Percentiles rank a stretch among this genome's conserved stretches.
phyloP scores from a whole-genome alignment of 2,888 invertebrate species.

The Aleiodes alternator region DNA sequence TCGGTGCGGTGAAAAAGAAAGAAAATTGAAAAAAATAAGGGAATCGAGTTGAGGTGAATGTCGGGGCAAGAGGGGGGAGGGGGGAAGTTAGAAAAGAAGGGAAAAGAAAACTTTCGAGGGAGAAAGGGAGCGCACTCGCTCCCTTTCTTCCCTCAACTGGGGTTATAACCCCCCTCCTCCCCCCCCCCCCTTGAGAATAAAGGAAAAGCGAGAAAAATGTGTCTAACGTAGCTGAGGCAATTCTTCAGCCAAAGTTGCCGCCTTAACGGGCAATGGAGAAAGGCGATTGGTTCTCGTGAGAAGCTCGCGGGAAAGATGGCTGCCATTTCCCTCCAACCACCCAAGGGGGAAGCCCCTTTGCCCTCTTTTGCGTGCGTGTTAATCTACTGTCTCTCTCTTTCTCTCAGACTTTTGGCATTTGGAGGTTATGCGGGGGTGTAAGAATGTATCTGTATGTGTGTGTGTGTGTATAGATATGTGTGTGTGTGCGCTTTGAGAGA shows the following conservation, averaged over 20 bases:
- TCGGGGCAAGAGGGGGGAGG: slow-evolving; percentile 2
- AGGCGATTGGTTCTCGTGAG: slow-evolving; percentile 75
- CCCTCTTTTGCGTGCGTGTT: slow-evolving; percentile 60
- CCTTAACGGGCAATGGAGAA: slow-evolving; percentile 72
- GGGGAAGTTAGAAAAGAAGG: slow-evolving; percentile 33
- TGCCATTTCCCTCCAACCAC: slow-evolving; percentile 76
- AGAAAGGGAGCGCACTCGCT: slow-evolving; percentile 1
- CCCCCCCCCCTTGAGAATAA: slow-evolving; percentile 68
- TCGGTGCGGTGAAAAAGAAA: slow-evolving; percentile 28
- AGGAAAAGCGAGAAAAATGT: slow-evolving; percentile 76
- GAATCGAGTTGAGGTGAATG: slow-evolving; percentile 21
- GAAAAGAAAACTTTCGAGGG: slow-evolving; percentile 42
- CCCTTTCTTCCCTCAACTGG: slow-evolving; percentile 2
- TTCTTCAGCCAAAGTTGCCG: slow-evolving; percentile 75
- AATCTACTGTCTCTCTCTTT: slow-evolving; percentile 15
- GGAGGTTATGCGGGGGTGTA: slow-evolving; percentile 51
- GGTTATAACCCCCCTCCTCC: slow-evolving; percentile 52
- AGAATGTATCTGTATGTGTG: slow-evolving; percentile 63
- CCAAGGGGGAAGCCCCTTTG: slow-evolving; percentile 67
- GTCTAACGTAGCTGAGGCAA: slow-evolving; percentile 75
- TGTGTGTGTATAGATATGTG: no score
- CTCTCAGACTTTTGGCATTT: slow-evolving; percentile 49
- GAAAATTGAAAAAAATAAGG: slow-evolving; percentile 47
- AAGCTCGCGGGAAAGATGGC: slow-evolving; percentile 75
- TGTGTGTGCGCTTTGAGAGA: slow-evolving; percentile 57